Base-by-base conservation (phyloP, 2,797 vertebrate genomes). In the Buphagus erythrorhynchus region DNA sequence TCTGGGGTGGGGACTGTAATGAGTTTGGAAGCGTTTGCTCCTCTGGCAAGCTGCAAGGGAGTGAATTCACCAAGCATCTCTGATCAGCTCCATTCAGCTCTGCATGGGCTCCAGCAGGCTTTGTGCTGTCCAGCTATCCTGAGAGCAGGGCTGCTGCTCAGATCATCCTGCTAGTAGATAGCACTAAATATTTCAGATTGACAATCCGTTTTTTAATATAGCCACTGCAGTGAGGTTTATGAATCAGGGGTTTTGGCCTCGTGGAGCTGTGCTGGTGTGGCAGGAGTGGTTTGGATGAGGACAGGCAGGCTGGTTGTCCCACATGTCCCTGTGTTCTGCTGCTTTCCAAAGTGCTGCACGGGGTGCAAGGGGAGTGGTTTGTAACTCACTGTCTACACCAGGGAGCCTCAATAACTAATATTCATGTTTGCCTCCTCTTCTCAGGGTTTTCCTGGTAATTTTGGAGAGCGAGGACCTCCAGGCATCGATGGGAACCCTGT, bases 391-490 rank as follows among this genome's bases (percentile, higher is more conserved):
- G 33, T 5, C 18, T 38, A 22, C 36, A 20, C 29, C 71, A 58
- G 26, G 5, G 18, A 65, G 42, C 5, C 1, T 86, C 75, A 66
- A 26, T 65, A 91, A 91, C 66, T 81, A 62, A 94, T 31, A 42
- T 10, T 58, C 2, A 0, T 43, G 18, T 95, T 88, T 98, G 75
- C 93, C 45, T 98, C 90, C 48, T 97, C 80, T 97, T 86, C 88
- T 97, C 90, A 99, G 99, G 99, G 99, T 33, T 99, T 99, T 98
- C 99, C 99, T 76, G 99, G 99, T 94, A 99, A 99, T 97, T 99
- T 99, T 97, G 99, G 99, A 58, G 99, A 99, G 85, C 98, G 99
- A 98, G 99, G 99, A 96, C 99, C 99, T 93, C 99, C 99, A 22
- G 99, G 99, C 96, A 98, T 99, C 38, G 99, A 99, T 84, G 99